Evolutionary conservation across 2,888 invertebrate genomes (phyloP), one percentile per base, ranked within the genome.

Genomic region (Cheilosia pagana): DNA sequence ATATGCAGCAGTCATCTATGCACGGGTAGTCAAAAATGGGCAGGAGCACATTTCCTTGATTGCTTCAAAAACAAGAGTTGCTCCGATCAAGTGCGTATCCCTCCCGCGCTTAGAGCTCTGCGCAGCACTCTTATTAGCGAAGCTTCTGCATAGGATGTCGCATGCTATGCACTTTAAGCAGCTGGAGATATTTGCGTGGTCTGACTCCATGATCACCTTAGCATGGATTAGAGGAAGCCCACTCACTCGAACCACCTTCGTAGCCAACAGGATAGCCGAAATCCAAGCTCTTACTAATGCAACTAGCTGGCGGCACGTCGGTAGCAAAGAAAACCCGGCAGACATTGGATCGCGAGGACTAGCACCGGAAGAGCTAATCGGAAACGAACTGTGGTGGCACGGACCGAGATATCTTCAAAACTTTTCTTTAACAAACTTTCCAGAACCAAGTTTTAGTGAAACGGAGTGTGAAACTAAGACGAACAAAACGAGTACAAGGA

Each of bases 331-430:
- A 39, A 65, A 52, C 53, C 65, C 53, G 12, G 53, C 63, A 14
- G 53, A 65, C 14, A 55, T 68, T 6, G 55, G 41, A 10, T 68
- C 68, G 12, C n/a, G 55, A 45, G 68, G 68, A 14, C 19, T 57
- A 19, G 21, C 45, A 14, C 55, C 68, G 1, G 25, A 55, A 45
- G 55, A 68, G 19, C 10, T 68, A 0, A 63, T 63, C n/a, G 21
- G 39, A 14, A 39, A 39, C 39, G 14, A 14, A 39, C 39, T 39
- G 39, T 39, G 39, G 39, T 39, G 39, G 39, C 39, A 14, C 6
- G 25, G 25, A 28, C 25, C 25, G 25, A 5, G 5, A 5, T 39
- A 1, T 14, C 39, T 39, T 39, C 10, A 39, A 39, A 39, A 39
- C 39, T 39, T 39, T 12, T 39, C 39, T 14, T 10, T 0, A 39